Conservation (phyloP, 30 jellyfish, hydroid and myxozoan species). For the Chrysaora quinquecirrha region DNA sequence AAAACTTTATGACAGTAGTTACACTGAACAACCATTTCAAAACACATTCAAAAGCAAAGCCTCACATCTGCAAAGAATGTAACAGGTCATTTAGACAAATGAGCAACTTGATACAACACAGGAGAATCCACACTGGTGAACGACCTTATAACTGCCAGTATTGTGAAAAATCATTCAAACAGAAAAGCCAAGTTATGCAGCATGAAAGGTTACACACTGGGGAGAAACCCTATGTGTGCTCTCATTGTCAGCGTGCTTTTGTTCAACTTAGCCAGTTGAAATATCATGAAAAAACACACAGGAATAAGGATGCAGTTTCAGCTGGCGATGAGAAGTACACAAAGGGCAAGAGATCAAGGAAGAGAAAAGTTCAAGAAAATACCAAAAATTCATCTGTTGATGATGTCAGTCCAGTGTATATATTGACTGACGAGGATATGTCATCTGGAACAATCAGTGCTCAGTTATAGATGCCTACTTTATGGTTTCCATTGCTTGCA, state of each 20-base stretch:
- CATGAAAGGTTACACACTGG: conserved; percentile 24
- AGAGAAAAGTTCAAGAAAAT: neutral
- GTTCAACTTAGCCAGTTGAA: conserved; percentile 17
- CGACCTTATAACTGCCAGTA: neutral
- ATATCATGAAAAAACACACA: conserved; percentile 4
- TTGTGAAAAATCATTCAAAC: conserved; percentile 14
- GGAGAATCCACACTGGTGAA: conserved; percentile 22
- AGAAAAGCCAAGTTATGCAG: conserved; percentile 28
- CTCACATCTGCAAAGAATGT: conserved; percentile 17
- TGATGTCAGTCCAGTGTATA: conserved; percentile 1
- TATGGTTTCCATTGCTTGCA: too few relatives aligned
- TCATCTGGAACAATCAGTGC: neutral
- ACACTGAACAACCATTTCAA: conserved; percentile 4
- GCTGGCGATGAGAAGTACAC: neutral
- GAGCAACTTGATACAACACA: conserved; percentile 22
- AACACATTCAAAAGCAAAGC: neutral
- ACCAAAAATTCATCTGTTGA: neutral
- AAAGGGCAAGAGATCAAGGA: neutral
- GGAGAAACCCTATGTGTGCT: conserved; percentile 6
- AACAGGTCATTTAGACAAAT: neutral
- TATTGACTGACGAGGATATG: neutral
- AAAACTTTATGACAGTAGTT: neutral
- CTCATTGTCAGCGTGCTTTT: conserved; percentile 17
- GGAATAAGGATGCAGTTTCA: neutral
- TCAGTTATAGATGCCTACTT: neutral